Conservation (phyloP, 2,113 vertebrate genomes). For the Scomber colias region DNA sequence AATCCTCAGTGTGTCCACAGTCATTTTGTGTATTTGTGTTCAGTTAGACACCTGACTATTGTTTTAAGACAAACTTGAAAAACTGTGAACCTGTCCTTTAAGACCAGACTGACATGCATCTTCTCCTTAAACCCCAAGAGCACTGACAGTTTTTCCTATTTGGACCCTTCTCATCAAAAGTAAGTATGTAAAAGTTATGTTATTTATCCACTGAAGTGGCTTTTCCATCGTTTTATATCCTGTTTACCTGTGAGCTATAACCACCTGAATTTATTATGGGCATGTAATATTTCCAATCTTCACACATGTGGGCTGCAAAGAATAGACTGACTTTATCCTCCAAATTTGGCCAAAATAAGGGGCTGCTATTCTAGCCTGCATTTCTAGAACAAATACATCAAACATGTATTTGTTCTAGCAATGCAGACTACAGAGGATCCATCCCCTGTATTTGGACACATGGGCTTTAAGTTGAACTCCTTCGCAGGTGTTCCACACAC, state of each 20-base stretch:
- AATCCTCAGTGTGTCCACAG: too few species aligned
- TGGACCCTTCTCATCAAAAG: too few species aligned
- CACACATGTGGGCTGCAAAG: background rate
- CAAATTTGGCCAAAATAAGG: background rate
- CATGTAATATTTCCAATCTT: background rate
- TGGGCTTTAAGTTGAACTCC: background rate
- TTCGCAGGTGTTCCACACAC: background rate
- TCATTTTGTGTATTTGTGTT: too few species aligned
- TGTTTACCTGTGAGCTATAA: background rate
- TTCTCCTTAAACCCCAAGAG: too few species aligned
- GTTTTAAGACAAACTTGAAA: too few species aligned
- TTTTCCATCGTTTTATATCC: background rate
- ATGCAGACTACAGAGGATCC: background rate
- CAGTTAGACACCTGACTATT: too few species aligned
- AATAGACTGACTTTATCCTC: background rate
- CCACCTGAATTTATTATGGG: background rate
- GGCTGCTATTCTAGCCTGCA: background rate
- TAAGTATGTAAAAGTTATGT: too few species aligned
- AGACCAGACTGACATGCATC: too few species aligned
- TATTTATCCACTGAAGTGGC: too few species aligned
- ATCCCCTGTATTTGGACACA: background rate
- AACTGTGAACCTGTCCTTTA: too few species aligned
- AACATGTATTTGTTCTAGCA: conserved; percentile 11
- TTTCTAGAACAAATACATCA: too few species aligned
- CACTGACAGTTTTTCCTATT: too few species aligned